Evolutionary conservation across 2,888 invertebrate species (phyloP), one percentile per base, ranked within the genome.

Genomic region (Lepidocyrtinus sp.): DNA sequence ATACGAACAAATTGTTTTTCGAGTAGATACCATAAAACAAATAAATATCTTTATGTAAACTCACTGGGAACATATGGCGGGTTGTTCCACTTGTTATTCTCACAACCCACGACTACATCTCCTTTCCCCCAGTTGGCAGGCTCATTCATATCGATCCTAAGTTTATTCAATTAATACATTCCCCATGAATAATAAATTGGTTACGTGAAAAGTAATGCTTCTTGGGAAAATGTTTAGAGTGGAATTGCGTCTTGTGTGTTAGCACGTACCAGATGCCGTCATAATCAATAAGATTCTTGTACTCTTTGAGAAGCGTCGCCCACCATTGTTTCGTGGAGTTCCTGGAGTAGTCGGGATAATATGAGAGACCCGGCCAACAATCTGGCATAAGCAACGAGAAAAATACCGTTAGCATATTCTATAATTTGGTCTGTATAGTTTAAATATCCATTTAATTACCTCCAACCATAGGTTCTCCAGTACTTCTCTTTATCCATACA

Each of bases 261-360:
- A 5, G 5, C 12, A 17, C 46, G 12, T 63, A 68, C 96, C 96
- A 96, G 61, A 93, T 92, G 2, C 95, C 96, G 87, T 96, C 96
- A 87, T 92, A 95, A 1, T 91, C 89, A 67, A 95, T 89, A 75
- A 89, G 87, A 17, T 91, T 88, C 86, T 94, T 92, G 87, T 94
- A 91, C 12, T 90, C 88, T 0, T 89, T 88, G 88, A 95, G 89
- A 92, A 94, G 93, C 73, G 91, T 90, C 12, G 91, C 89, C 93
- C 94, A 95, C 88, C 94, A 96, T 7, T 90, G 89, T 0, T 91
- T 90, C 0, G 93, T 91, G 65, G 91, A 91, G 0, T 94, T 93
- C 88, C 95, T 92, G 0, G 94, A 94, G 88, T 94, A 95, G 88
- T 96, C 96, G 0, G 95, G 95, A 91, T 92, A 95, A n/a, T 93